Base-by-base conservation (phyloP, 2,888 invertebrate species). In the Spilarctia lutea region DNA sequence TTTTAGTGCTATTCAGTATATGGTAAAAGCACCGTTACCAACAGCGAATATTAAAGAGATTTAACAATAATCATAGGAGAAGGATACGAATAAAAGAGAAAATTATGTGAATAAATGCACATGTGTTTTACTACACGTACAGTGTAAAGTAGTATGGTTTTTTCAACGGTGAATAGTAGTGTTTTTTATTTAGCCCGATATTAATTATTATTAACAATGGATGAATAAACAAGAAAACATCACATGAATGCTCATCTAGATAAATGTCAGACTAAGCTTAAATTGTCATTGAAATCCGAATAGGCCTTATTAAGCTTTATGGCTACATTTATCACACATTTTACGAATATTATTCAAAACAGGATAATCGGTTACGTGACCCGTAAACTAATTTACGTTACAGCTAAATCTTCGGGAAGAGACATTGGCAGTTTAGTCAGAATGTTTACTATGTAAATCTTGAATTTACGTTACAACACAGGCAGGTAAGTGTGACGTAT, bases 301-400 rank as follows among this genome's bases (percentile, higher is more conserved):
- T 63, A 30, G 1, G 18, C 30, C 30, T 30, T 16, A 30, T 18
- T 30, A 30, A 63, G 63, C 30, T 63, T 30, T 63, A 63, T 33
- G 48, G 13, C 20, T 30, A 68, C 16, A 68, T 48, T 33, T 13
- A 48, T 68, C 30, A 33, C 13, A 48, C 20, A 68, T 77, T 72
- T 77, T 72, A 52, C 60, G 69, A 71, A 79, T 33, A 45, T 48
- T 68, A 66, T 74, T 75, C 68, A 30, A 18, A 30, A 65, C n/a
- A 70, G 33, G 73, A 33, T 63, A 76, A 77, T 78, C 68, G 33
- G 75, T 72, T 73, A 82, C 77, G 82, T 73, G 74, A 33, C 66
- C 71, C 65, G 77, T 8, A 60, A 75, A 79, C 71, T 71, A 76
- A 79, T 84, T 82, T 78, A 66, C 75, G 77, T 24, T 81, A 45